A percentile compares a stretch with the other conserved stretches of the same genome.
Conservation (phyloP, 2,888 invertebrate genomes). For the Glaucopsyche alexis region DNA sequence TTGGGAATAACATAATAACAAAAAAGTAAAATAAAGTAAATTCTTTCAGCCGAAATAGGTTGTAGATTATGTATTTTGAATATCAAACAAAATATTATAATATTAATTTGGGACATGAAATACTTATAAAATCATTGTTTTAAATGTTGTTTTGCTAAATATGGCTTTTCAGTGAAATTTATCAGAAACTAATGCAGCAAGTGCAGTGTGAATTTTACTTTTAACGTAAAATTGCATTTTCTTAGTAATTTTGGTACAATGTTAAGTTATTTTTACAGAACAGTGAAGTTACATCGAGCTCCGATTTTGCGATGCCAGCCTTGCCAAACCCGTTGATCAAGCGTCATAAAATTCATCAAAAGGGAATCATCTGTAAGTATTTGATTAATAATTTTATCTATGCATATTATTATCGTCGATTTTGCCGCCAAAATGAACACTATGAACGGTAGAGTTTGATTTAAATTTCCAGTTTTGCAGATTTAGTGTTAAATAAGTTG, state of each 20-base stretch:
- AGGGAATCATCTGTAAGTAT: conserved; percentile 2
- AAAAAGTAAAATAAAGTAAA: too few relatives aligned
- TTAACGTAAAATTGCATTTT: neutral
- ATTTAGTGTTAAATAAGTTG: neutral
- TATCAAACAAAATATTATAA: neutral
- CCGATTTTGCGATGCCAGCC: conserved; percentile 14
- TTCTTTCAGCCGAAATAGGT: too few relatives aligned
- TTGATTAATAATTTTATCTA: neutral
- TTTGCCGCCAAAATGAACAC: too few relatives aligned
- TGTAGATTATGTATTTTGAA: neutral
- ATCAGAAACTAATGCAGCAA: too few relatives aligned
- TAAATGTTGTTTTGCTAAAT: too few relatives aligned
- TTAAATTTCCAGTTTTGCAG: too few relatives aligned
- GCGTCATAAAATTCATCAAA: conserved; percentile 4
- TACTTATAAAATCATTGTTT: neutral
- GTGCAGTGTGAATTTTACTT: too few relatives aligned
- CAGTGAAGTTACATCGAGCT: conserved; percentile 16
- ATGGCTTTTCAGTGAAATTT: too few relatives aligned
- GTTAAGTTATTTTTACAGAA: neutral
- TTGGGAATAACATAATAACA: too few relatives aligned
- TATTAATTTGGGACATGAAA: neutral
- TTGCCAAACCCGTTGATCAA: neutral
- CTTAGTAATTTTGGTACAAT: neutral
- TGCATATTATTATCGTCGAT: neutral
- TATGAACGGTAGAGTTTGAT: too few relatives aligned